Base-by-base conservation (phyloP, 2,888 invertebrate genomes). In the Scotopteryx bipunctaria region DNA sequence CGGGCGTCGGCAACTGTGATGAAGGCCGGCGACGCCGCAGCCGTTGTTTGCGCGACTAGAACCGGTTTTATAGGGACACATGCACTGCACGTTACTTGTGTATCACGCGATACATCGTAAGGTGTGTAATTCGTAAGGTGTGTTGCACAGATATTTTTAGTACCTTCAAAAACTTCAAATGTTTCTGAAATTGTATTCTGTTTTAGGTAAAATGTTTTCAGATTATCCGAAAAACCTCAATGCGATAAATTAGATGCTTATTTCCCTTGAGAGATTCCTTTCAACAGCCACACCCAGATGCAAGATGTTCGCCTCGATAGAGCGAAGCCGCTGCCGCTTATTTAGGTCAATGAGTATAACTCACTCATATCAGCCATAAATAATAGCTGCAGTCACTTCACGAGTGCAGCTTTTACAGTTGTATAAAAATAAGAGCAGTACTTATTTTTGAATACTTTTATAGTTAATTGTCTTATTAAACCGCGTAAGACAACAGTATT, bases 341-440 rank as follows among this genome's bases (percentile, higher is more conserved):
- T 87, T 86, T 82, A 75, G 89, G 88, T 88, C 87, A 89, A 79
- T 80, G 52, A 55, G 48, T 49, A 81, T 75, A 78, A 79, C 78
- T 75, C 73, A 64, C 46, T 45, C 64, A 63, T 45, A 41, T 55
- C 71, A 71, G 61, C 70, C 72, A 82, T 86, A 85, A 83, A 81
- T 83, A 81, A 71, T 75, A 74, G 75, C 51, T 36, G 47, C 40
- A 36, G 35, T 19, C 19, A 14, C 19, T 32, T 23, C 32, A 19
- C 33, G 9, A 32, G 23, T 33, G 32, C 42, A 42, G 23, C 9
- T 36, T 5, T 32, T 32, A 17, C 6, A 23, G n/a, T 19, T 16
- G 9, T 5, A 2, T 17, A 17, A n/a, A 4, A 32, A 5, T 11
- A n/a, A n/a, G 17, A 17, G 5, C 33, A 2, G 17, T 13, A 14